phyloP scores from a whole-genome alignment of 23 tunicate genomes.

The Trididemnum nubilum region DNA sequence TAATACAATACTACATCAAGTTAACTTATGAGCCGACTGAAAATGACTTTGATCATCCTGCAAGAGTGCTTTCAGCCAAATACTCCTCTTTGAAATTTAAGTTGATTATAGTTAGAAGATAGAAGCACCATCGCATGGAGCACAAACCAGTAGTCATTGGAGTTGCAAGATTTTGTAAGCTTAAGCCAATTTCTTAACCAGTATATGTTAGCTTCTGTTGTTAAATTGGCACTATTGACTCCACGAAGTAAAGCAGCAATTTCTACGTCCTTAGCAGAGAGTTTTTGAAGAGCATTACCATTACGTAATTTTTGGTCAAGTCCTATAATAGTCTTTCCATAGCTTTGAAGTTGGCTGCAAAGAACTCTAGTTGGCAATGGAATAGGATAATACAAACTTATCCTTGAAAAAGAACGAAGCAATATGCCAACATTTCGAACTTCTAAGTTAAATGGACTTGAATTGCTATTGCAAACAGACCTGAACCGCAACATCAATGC shows the following conservation, averaged over 20 bases:
- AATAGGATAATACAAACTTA: background rate
- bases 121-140: slow-evolving; percentile 69
- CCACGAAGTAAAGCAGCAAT: slow-evolving; percentile 76
- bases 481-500: background rate
- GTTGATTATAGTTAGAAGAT: slow-evolving; percentile 53
- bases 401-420: slow-evolving; percentile 4
- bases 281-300: background rate
- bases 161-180: slow-evolving; percentile 45
- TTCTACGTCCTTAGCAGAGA: background rate
- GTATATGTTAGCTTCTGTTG: slow-evolving; percentile 67
- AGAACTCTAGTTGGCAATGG: background rate
- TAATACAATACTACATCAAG: no score
- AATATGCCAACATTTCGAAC: background rate
- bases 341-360: background rate
- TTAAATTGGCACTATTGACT: slow-evolving; percentile 48
- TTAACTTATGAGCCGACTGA: no score
- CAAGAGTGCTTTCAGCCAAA: slow-evolving; percentile 55
- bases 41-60: no score
- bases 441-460: slow-evolving; percentile 16
- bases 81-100: slow-evolving; percentile 54
- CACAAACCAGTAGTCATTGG: slow-evolving; percentile 57
- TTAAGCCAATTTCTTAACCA: slow-evolving; percentile 84
- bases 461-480: background rate
- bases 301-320: slow-evolving; percentile 18
- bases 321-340: background rate